Base-by-base conservation (phyloP, 2,797 vertebrate species). In the Phoebastria nigripes region DNA sequence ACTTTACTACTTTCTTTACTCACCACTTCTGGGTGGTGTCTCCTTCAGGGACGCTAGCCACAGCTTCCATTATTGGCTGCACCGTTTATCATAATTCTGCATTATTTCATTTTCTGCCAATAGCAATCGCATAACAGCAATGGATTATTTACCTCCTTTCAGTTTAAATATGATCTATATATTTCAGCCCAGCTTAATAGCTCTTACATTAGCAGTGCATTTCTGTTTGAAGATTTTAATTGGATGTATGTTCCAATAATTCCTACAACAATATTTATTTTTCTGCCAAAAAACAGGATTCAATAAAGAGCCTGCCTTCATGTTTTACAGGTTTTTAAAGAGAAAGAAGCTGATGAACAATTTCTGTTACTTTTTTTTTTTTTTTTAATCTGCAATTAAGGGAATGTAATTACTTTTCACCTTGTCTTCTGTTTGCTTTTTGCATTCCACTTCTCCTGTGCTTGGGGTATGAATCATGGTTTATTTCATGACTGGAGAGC, bases 361-460 rank as follows among this genome's bases (percentile, higher is more conserved):
- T 87, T 92, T 91, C 67, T 72, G 42, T 72, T 62, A 35, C 0
- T 2, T 51, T 11, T 46, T n/a, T 44, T 54, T 42, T 63, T 73
- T 65, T 73, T 66, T 55, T 49, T 15, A 2, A 83, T 73, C 76
- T 95, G 55, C 77, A 89, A n/a, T 92, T 90, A 95, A 89, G 61
- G 56, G 58, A 89, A 59, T 76, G 85, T 87, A 93, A 89, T 93
- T 95, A 95, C 83, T 93, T 93, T 96, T 94, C 87, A 96, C 92
- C 84, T 89, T 81, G 71, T 87, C 35, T 91, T 95, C 67, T 96
- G 54, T 93, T 96, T 96, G 86, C 54, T 86, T 96, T 96, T 61
- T 74, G 79, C 88, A 92, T 96, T 96, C 89, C 87, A 58, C 9
- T 80, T 82, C 84, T 83, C 51, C 85, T 63, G 55, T 63, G 62